Conservation (phyloP, 2,113 vertebrate species). For the Labeo catla region DNA sequence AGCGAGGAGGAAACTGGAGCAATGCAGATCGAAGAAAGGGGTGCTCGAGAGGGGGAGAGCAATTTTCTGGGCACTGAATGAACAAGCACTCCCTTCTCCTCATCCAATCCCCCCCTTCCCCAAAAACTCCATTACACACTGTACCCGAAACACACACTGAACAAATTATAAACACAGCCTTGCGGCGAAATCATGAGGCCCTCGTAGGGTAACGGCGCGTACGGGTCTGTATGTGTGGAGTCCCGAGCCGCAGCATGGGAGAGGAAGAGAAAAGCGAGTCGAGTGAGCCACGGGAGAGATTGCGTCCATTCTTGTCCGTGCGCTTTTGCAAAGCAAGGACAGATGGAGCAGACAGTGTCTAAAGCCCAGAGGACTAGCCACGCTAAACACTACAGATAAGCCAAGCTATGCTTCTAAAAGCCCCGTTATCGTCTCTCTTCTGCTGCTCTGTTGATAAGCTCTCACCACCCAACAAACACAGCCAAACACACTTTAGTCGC, state of each 20-base stretch:
- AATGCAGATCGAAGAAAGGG: not conserved
- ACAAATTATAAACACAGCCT: slow-evolving; percentile 37
- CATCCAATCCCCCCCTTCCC: slow-evolving; percentile 20
- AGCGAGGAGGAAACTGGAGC: not conserved
- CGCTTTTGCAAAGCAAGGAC: slow-evolving; percentile 18
- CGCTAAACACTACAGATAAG: slow-evolving; percentile 35
- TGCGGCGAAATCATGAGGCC: slow-evolving; percentile 20
- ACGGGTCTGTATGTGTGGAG: not conserved
- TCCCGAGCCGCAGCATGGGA: not conserved
- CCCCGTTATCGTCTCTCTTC: slow-evolving; percentile 30
- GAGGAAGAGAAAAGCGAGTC: not conserved
- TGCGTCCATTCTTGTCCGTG: slow-evolving; percentile 1
- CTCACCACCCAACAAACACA: slow-evolving; percentile 28
- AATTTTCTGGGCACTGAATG: slow-evolving; percentile 15
- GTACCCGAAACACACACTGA: slow-evolving; percentile 21
- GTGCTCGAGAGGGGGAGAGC: slow-evolving; percentile 1
- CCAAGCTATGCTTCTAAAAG: slow-evolving; percentile 47
- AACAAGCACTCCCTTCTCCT: slow-evolving; percentile 35
- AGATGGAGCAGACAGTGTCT: slow-evolving; percentile 24
- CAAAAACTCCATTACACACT: slow-evolving; percentile 23
- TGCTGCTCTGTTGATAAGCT: slow-evolving; percentile 47
- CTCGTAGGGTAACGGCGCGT: not conserved
- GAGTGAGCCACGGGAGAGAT: not conserved
- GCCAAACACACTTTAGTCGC: slow-evolving; percentile 3
- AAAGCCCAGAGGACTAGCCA: slow-evolving; percentile 34